These are phyloP conservation scores for Torymus auratus DNA, from an alignment of 2,888 invertebrate genomes.

Conservation along the genomic window DNA sequence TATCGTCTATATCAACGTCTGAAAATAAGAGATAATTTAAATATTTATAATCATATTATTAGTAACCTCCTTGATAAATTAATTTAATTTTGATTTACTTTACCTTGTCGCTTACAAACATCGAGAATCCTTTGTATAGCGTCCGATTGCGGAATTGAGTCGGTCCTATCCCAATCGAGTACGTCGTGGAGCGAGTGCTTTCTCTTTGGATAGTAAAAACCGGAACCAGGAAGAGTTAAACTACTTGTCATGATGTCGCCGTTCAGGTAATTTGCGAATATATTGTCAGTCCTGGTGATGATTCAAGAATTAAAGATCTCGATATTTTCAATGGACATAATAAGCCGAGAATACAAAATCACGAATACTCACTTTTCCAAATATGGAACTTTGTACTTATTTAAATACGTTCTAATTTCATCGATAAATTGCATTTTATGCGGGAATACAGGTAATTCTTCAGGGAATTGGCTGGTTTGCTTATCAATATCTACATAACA, in stretches of 20 bases:
- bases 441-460: constrained; percentile 96
- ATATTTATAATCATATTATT: background rate
- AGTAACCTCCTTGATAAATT: constrained; percentile 11
- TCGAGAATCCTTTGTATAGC: constrained; percentile 92
- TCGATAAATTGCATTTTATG: constrained; percentile 91
- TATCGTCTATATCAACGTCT: constrained; percentile 82
- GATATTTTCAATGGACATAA: background rate
- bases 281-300: constrained; percentile 72
- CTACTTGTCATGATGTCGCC: constrained; percentile 88
- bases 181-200: constrained; percentile 90
- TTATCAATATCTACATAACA: constrained; percentile 98
- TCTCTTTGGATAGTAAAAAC: constrained; percentile 81
- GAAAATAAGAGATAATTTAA: constrained; percentile 34
- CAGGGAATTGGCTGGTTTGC: constrained; percentile 93
- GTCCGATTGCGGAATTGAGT: constrained; percentile 81
- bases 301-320: background rate
- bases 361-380: constrained; percentile 72
- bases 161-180: constrained; percentile 82
- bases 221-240: constrained; percentile 84
- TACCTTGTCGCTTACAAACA: constrained; percentile 89
- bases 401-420: constrained; percentile 83
- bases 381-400: constrained; percentile 81
- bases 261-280: constrained; percentile 74
- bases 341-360: background rate
- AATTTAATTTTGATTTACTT: background rate